Percentiles rank a stretch among this genome's conserved stretches.
These are phyloP conservation scores for Phaonia tiefii DNA, from an alignment of 2,888 invertebrate species.

Conservation along the genomic window DNA sequence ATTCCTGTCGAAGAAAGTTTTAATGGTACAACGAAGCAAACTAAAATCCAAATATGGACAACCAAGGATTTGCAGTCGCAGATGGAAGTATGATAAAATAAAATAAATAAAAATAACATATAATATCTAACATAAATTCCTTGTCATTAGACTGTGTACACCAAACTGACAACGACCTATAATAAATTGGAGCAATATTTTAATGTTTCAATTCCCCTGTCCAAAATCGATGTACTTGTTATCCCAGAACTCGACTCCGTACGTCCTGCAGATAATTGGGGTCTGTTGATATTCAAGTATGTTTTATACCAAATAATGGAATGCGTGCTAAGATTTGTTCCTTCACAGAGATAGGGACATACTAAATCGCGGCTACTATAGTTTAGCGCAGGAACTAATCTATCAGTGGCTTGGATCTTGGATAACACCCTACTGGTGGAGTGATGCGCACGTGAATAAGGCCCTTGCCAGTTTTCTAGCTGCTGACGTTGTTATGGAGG, in stretches of 20 bases:
- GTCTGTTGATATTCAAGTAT: constrained; percentile 89
- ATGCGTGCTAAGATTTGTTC: not conserved
- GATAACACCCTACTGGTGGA: constrained; percentile 89
- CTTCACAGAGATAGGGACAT: constrained; percentile 87
- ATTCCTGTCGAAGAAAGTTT: constrained; percentile 35
- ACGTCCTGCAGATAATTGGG: constrained; percentile 90
- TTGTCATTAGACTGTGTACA: constrained; percentile 81
- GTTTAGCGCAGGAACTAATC: constrained; percentile 86
- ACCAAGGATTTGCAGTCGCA: constrained; percentile 81
- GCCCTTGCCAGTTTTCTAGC: constrained; percentile 89
- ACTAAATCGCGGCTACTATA: constrained; percentile 84
- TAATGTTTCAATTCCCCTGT: constrained; percentile 85
- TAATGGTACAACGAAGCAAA: constrained; percentile 60
- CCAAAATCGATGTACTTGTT: constrained; percentile 87
- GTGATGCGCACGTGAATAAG: constrained; percentile 88
- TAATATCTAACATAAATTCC: constrained; percentile 12
- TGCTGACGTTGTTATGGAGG: constrained; percentile 87
- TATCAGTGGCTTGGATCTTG: constrained; percentile 91
- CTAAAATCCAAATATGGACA: constrained; percentile 81
- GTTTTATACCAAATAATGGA: constrained; percentile 65
- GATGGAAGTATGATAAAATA: constrained; percentile 67
- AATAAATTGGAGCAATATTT: constrained; percentile 84
- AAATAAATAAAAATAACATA: too few relatives aligned
- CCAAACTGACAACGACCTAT: constrained; percentile 83
- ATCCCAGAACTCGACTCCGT: constrained; percentile 87